Percentiles rank a stretch among this genome's conserved stretches.
These are phyloP conservation scores for Latrodectus elegans DNA, from an alignment of 2,888 invertebrate species.

Conservation along the genomic window DNA sequence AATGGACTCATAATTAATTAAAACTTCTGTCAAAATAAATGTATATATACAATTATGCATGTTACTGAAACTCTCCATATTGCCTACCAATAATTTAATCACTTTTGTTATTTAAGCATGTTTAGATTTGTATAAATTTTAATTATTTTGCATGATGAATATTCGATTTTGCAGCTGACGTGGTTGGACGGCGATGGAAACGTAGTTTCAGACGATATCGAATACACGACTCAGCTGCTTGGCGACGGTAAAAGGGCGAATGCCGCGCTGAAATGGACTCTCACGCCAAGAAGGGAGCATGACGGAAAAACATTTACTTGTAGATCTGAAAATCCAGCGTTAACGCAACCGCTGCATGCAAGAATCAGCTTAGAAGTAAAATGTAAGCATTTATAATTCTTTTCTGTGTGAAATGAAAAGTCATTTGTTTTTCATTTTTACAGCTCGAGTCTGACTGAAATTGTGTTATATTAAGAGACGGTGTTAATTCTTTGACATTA, in stretches of 20 bases:
- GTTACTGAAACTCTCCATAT: too few relatives aligned
- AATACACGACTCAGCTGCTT: slow-evolving; percentile 82
- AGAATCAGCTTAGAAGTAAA: slow-evolving; percentile 90
- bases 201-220: slow-evolving; percentile 85
- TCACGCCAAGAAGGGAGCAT: slow-evolving; percentile 90
- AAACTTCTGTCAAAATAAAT: too few relatives aligned
- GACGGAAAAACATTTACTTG: slow-evolving; percentile 94
- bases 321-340: slow-evolving; percentile 85
- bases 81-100: too few relatives aligned
- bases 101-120: too few relatives aligned
- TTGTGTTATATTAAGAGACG: too few relatives aligned
- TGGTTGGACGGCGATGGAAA: slow-evolving; percentile 94
- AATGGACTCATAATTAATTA: too few relatives aligned
- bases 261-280: slow-evolving; percentile 87
- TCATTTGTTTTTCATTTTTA: too few relatives aligned
- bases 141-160: background rate
- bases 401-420: too few relatives aligned
- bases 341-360: slow-evolving; percentile 87
- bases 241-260: slow-evolving; percentile 88
- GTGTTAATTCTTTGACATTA: too few relatives aligned
- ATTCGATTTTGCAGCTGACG: slow-evolving; percentile 79
- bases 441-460: too few relatives aligned
- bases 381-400: slow-evolving; percentile 76
- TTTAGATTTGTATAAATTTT: too few relatives aligned
- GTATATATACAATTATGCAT: too few relatives aligned